Evolutionary conservation across 2,888 invertebrate genomes (phyloP).

Genomic region (Stictocephala bisonia): DNA sequence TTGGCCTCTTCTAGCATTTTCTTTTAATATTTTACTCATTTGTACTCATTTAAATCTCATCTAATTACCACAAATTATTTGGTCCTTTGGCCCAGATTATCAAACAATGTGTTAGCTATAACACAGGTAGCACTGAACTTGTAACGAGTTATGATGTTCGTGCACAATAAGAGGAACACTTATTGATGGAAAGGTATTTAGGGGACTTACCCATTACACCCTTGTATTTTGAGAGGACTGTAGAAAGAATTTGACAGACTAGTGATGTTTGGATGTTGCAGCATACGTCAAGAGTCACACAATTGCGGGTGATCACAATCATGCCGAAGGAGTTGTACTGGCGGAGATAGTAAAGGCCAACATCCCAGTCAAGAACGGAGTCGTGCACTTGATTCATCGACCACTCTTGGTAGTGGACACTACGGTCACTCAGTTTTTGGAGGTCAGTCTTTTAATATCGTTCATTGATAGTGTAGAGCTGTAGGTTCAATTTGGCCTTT

Average conservation of each 20-base stretch:
- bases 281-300: conserved; percentile 91
- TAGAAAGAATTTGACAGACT: no score
- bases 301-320: conserved; percentile 79
- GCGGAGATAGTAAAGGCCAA: conserved; percentile 90
- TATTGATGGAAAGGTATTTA: not conserved
- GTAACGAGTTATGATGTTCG: no score
- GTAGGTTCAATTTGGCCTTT: no score
- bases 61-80: no score
- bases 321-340: conserved; percentile 85
- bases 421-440: conserved; percentile 85
- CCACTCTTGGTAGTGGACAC: conserved; percentile 93
- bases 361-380: conserved; percentile 92
- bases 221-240: no score
- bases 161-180: not conserved
- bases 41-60: no score
- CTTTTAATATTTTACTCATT: no score
- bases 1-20: no score
- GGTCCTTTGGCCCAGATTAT: no score
- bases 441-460: conserved; percentile 82
- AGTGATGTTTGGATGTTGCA: conserved; percentile 63
- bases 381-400: conserved; percentile 91
- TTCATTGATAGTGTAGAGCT: no score
- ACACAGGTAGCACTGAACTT: no score
- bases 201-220: not conserved
- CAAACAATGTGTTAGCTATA: no score